Base-by-base conservation (phyloP, 1,140 invertebrate species). In the Nasonia longicornis region DNA sequence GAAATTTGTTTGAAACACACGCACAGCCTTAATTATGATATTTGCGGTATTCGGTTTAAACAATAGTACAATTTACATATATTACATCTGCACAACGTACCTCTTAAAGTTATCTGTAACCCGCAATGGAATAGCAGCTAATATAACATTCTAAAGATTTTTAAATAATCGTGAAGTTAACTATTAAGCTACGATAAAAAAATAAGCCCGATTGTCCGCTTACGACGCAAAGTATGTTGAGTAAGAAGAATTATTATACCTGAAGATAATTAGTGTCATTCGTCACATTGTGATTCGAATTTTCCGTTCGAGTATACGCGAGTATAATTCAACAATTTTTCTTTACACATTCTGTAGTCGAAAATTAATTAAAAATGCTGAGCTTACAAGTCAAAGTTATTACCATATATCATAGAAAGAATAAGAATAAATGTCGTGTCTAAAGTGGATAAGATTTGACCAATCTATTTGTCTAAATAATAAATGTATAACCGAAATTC, bases 381-480 rank as follows among this genome's bases (percentile, higher is more conserved):
- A 81, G 80, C 80, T 81, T 81, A 77, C 63, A 66, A 70, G 35
- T 45, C 7, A 76, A 81, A 52, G 52, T 72, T 64, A 29, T 38
- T 77, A 64, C 11, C 72, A 4, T n/a, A 73, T 75, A 72, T 72
- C 63, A 66, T 71, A 63, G 14, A 0, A 81, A 76, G n/a, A 58
- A 58, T 70, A 69, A 58, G 35, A 48, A 58, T 82, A 42, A 72
- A 73, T 78, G 75, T 82, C 64, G 74, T 74, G 63, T 79, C 70
- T 86, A 71, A 75, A n/a, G 67, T 84, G 74, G 79, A 86, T 86
- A 80, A 87, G 85, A 86, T 86, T 88, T 83, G 87, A 89, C 88
- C 89, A 90, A 89, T 89, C 88, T 89, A 85, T 84, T 87, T 89
- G 87, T 88, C 88, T 88, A 87, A 74, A 67, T 67, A 77, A 73